Percentiles rank a stretch among this genome's conserved stretches.
Conservation (phyloP, 2,888 invertebrate genomes). For the Thecophora atra region DNA sequence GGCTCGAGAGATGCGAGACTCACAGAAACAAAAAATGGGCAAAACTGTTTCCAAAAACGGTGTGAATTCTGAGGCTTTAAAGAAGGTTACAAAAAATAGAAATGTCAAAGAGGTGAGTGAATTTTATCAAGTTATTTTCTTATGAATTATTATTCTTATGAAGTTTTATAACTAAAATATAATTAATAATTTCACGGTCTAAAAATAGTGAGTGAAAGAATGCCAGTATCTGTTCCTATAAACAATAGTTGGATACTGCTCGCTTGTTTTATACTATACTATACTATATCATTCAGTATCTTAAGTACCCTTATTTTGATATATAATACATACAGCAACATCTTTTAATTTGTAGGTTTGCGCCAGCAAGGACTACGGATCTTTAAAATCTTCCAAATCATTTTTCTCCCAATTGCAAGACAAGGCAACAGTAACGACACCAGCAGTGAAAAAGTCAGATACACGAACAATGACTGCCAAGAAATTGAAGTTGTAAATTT, state of each 20-base stretch:
- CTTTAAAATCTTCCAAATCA: conserved; percentile 78
- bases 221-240: not conserved
- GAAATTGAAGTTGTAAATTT: conserved; percentile 71
- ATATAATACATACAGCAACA: not conserved
- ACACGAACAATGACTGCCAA: conserved; percentile 69
- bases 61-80: conserved; percentile 69
- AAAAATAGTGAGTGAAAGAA: not conserved
- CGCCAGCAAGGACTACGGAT: conserved; percentile 64
- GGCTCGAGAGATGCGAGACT: conserved; percentile 67
- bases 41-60: conserved; percentile 69
- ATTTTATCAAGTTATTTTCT: not conserved
- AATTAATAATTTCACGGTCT: not conserved
- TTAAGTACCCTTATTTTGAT: not conserved
- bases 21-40: conserved; percentile 65
- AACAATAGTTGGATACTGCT: not conserved
- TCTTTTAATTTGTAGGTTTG: conserved; percentile 50
- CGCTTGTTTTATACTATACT: not conserved
- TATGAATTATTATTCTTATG: not conserved
- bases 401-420: conserved; percentile 90
- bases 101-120: conserved; percentile 56
- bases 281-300: not conserved
- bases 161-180: not conserved
- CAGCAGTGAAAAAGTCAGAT: conserved; percentile 63
- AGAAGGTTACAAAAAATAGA: conserved; percentile 73
- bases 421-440: conserved; percentile 69